Percentiles rank a stretch among this genome's conserved stretches.
Evolutionary conservation across 1,140 invertebrate species (phyloP).

Genomic region (Pseudomyrmex dendroicus): DNA sequence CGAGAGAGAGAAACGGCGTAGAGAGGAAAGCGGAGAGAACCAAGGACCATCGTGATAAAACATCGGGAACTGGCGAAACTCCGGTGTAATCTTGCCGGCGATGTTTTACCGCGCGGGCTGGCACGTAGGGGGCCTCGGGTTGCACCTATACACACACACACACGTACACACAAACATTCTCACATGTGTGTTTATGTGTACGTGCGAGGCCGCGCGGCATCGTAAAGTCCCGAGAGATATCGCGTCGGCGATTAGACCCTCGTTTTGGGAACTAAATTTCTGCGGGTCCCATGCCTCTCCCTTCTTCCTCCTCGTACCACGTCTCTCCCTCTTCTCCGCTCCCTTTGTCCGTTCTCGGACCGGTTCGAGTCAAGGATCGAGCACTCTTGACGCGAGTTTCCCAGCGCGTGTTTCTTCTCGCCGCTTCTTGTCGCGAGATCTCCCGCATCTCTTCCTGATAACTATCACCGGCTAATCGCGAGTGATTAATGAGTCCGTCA

Average conservation of each 20-base stretch:
- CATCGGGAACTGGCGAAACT: constrained; percentile 79
- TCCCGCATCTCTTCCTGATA: neutral
- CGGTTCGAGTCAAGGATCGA: constrained; percentile 21
- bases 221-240: constrained; percentile 76
- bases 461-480: constrained; percentile 27
- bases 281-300: constrained; percentile 20
- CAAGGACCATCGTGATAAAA: constrained; percentile 76
- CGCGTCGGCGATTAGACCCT: constrained; percentile 75
- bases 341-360: neutral
- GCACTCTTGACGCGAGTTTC: constrained; percentile 34
- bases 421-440: neutral
- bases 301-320: neutral
- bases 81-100: constrained; percentile 77
- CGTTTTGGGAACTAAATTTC: constrained; percentile 77
- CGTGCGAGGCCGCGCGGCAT: constrained; percentile 35
- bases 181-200: neutral
- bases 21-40: constrained; percentile 24
- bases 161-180: no score
- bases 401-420: constrained; percentile 5
- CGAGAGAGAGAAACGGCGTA: neutral
- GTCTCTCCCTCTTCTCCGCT: neutral
- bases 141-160: neutral
- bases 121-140: constrained; percentile 51
- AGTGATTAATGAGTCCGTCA: constrained; percentile 50
- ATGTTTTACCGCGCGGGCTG: constrained; percentile 73